Conservation (phyloP, 2,888 invertebrate species). For the Icerya purchasi region DNA sequence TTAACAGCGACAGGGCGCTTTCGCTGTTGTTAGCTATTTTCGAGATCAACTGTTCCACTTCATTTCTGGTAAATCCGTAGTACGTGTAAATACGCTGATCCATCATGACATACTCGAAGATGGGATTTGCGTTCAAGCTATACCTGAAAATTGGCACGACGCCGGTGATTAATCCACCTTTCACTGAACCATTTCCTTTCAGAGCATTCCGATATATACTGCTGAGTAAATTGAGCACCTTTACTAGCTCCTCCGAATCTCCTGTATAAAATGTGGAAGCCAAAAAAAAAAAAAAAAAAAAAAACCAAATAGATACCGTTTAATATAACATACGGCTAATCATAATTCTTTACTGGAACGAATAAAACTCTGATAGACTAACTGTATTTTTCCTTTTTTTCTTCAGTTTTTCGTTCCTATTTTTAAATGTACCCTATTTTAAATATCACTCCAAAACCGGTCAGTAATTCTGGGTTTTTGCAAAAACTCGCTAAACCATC, state of each 20-base stretch:
- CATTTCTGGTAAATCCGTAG: not conserved
- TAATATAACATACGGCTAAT: too few relatives aligned
- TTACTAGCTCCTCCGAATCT: not conserved
- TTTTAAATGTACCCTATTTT: too few relatives aligned
- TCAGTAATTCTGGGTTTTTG: too few relatives aligned
- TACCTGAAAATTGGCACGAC: not conserved
- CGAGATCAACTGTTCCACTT: not conserved
- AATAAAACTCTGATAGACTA: too few relatives aligned
- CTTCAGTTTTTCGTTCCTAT: too few relatives aligned
- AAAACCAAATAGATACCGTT: too few relatives aligned
- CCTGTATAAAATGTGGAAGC: too few relatives aligned
- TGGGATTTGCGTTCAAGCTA: not conserved
- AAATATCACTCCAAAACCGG: too few relatives aligned
- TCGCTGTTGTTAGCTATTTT: not conserved
- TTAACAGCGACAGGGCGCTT: not conserved
- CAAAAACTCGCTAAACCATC: too few relatives aligned
- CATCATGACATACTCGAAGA: not conserved
- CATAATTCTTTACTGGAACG: too few relatives aligned
- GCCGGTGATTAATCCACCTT: not conserved
- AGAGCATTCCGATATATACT: not conserved
- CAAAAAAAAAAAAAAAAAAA: too few relatives aligned
- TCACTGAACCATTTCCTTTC: not conserved
- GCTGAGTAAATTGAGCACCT: not conserved
- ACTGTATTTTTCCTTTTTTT: too few relatives aligned
- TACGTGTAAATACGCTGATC: not conserved